phyloP scores from a whole-genome alignment of 2,113 vertebrate species.

The Caranx melampygus region DNA sequence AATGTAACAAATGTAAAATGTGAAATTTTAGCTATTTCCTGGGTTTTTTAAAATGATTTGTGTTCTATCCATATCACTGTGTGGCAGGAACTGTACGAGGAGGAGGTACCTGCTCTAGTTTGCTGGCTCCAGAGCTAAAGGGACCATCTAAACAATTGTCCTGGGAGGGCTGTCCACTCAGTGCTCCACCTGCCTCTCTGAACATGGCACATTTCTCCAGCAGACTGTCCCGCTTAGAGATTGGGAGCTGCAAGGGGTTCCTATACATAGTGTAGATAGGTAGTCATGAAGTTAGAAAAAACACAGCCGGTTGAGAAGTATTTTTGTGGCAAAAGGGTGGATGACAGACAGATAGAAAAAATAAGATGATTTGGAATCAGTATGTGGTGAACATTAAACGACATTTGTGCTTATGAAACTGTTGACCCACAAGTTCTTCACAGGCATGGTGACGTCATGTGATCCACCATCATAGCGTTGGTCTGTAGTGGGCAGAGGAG shows the following conservation, averaged over 20 bases:
- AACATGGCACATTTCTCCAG: slow-evolving; percentile 96
- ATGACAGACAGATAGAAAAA: background rate
- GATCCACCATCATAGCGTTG: slow-evolving; percentile 86
- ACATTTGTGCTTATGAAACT: background rate
- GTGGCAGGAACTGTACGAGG: background rate
- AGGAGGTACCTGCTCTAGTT: slow-evolving; percentile 89
- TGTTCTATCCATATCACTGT: background rate
- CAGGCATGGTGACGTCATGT: slow-evolving; percentile 82
- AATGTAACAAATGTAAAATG: background rate
- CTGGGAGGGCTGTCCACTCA: slow-evolving; percentile 85
- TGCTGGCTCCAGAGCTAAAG: slow-evolving; percentile 70
- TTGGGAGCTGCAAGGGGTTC: slow-evolving; percentile 86
- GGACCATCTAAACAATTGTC: slow-evolving; percentile 84
- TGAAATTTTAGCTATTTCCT: background rate
- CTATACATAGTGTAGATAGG: slow-evolving; percentile 72
- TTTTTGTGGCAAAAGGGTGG: background rate
- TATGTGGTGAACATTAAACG: background rate
- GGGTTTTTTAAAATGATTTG: background rate
- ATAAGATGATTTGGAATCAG: background rate
- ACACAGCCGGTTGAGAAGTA: background rate
- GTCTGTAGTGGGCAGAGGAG: slow-evolving; percentile 79
- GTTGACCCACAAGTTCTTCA: slow-evolving; percentile 89
- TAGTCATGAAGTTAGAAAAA: background rate
- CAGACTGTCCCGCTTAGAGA: slow-evolving; percentile 94
- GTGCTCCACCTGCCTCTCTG: slow-evolving; percentile 85